Base-by-base conservation (phyloP, 1,140 invertebrate genomes). In the Drosophila burlai region DNA sequence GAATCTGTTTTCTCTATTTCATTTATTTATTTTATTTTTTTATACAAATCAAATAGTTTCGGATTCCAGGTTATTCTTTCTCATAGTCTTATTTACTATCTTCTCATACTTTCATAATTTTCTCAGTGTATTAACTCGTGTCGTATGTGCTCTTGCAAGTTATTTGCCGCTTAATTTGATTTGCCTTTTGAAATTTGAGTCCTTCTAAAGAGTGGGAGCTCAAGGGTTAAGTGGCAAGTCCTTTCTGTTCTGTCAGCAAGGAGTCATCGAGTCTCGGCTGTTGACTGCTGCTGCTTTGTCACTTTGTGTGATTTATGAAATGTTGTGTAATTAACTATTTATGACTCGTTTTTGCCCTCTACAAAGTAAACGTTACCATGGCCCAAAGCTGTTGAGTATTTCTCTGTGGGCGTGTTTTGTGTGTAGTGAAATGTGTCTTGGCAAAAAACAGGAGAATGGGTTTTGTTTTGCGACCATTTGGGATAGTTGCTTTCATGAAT, bases 91-190 rank as follows among this genome's bases (percentile, higher is more conserved):
- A 9, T 36, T 4, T 10, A 15, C 4, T 1, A 11, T 34, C 2
- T 18, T 5, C 3, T 13, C 7, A 34, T 3, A 0, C 2, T n/a
- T 16, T 21, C 18, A 1, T 7, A 2, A 1, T 7, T 40, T 63
- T 40, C 8, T 26, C 4, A 8, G 63, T 71, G 67, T 40, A 40
- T 69, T 68, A 79, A 66, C 62, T 80, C 62, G 74, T 79, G 76
- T 77, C 80, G 83, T 87, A 69, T 87, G 83, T 87, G 85, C 81
- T 63, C 65, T 59, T 67, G 85, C 78, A 84, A 90, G 81, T 85
- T 85, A 82, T 90, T 85, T 90, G 81, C 54, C 86, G 86, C 86
- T 90, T 90, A 90, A 90, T 90, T 90, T 90, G 81, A 90, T 90
- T 90, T 90, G 85, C 72, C 71, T 73, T 80, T 80, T 85, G 81